phyloP scores from a whole-genome alignment of 1,140 invertebrate species.

The Diabrotica virgifera region DNA sequence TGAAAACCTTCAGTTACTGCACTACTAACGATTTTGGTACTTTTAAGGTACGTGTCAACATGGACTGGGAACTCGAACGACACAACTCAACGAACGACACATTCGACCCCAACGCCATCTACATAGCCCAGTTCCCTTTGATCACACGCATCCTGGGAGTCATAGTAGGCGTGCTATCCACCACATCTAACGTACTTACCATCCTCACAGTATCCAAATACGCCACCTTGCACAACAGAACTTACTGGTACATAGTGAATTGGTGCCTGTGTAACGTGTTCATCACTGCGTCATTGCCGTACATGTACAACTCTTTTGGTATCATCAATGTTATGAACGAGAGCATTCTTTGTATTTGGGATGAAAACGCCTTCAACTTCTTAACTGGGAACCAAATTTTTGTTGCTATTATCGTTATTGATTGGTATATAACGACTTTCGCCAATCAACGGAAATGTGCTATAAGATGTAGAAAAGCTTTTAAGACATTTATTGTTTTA shows the following conservation, averaged over 20 bases:
- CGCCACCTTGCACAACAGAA: slow-evolving; percentile 16
- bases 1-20: no score
- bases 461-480: slow-evolving; percentile 7
- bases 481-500: slow-evolving; percentile 13
- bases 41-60: not conserved
- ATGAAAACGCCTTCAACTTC: slow-evolving; percentile 20
- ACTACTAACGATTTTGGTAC: no score
- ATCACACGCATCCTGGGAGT: slow-evolving; percentile 17
- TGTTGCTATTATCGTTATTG: slow-evolving; percentile 24
- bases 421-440: slow-evolving; percentile 29
- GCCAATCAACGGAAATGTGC: slow-evolving; percentile 6
- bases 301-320: slow-evolving; percentile 23
- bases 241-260: slow-evolving; percentile 30
- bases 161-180: slow-evolving; percentile 10
- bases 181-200: slow-evolving; percentile 25
- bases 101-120: slow-evolving; percentile 20
- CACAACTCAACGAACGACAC: slow-evolving; percentile 18
- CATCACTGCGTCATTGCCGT: slow-evolving; percentile 21
- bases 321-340: slow-evolving; percentile 10
- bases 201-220: slow-evolving; percentile 22
- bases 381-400: slow-evolving; percentile 30
- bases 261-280: slow-evolving; percentile 31
- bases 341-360: slow-evolving; percentile 22
- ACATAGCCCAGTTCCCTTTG: not conserved
- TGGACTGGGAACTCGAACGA: not conserved